phyloP scores from a whole-genome alignment of 2,113 vertebrate genomes.

The Chamaea fasciata region DNA sequence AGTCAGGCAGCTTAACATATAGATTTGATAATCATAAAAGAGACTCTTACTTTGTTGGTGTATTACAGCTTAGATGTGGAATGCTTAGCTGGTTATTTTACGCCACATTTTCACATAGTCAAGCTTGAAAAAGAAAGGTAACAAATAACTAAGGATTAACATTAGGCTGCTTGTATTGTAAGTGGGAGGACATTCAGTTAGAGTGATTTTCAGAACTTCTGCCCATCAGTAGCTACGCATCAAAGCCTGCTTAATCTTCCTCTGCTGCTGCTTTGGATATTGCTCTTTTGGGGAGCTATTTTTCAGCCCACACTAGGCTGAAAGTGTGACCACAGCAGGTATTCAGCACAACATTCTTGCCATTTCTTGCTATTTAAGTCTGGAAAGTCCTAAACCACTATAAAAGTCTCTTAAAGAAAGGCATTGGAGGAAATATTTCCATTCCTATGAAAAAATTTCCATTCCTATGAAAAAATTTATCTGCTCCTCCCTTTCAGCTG shows the following conservation, averaged over 20 bases:
- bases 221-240: not conserved
- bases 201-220: not conserved
- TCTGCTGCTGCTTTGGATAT: not conserved
- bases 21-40: not conserved
- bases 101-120: not conserved
- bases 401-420: not conserved
- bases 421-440: not conserved
- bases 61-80: not conserved
- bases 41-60: not conserved
- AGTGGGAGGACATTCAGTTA: not conserved
- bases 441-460: not conserved
- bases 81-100: not conserved
- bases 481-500: not conserved
- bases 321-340: not conserved
- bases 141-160: not conserved
- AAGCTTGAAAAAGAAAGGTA: not conserved
- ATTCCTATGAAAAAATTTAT: not conserved
- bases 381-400: not conserved
- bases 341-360: not conserved
- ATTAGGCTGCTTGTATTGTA: not conserved
- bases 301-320: not conserved
- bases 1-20: not conserved
- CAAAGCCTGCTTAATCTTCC: not conserved
- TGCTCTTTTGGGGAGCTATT: not conserved
- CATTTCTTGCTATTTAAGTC: not conserved